Conservation (phyloP, 2,113 vertebrate species). For the Ceuthmochares aereus region DNA sequence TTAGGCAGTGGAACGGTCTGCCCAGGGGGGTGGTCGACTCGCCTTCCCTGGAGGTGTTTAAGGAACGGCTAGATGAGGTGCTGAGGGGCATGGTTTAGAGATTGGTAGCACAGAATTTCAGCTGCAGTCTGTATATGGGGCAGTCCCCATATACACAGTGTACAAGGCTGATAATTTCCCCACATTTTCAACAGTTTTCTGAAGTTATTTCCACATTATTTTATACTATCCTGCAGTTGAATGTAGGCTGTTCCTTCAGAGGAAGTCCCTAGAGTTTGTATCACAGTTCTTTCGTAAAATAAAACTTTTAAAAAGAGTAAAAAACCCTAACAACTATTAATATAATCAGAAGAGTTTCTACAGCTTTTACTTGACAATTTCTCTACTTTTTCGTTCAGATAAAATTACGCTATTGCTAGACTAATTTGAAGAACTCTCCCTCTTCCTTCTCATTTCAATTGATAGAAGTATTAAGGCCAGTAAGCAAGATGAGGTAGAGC, state of each 20-base stretch:
- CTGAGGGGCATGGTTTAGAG: too few species aligned
- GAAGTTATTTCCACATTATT: background rate
- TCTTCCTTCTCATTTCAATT: background rate
- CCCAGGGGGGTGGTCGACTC: too few species aligned
- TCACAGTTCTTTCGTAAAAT: background rate
- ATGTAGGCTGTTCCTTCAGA: background rate
- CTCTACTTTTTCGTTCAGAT: background rate
- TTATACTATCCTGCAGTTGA: background rate
- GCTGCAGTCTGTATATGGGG: accelerated
- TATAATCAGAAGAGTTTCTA: background rate
- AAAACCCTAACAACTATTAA: accelerated
- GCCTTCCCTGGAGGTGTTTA: too few species aligned
- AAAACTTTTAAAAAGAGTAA: background rate
- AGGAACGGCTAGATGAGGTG: too few species aligned
- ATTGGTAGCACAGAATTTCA: background rate
- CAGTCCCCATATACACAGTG: too few species aligned
- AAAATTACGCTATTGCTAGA: background rate
- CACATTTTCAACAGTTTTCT: background rate
- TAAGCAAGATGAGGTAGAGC: constrained; percentile 20
- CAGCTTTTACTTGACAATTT: background rate
- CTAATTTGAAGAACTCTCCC: background rate
- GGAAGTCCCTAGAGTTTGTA: background rate
- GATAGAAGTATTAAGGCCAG: background rate
- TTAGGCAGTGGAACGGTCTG: too few species aligned
- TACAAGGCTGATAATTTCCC: background rate